phyloP scores from a whole-genome alignment of 1,140 invertebrate species.

The Chironomus striatipennis region DNA sequence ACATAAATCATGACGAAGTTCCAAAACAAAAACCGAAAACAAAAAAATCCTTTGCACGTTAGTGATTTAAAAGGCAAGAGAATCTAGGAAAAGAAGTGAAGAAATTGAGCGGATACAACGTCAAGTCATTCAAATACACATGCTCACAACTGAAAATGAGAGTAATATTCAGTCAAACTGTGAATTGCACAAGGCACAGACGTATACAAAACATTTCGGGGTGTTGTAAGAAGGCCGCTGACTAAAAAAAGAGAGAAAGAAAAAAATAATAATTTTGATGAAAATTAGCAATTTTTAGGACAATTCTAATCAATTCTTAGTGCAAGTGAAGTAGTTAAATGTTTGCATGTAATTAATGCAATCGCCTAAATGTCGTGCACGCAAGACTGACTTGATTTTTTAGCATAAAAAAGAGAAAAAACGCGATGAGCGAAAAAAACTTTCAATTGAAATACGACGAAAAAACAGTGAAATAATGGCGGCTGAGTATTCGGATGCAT shows the following conservation, averaged over 20 bases:
- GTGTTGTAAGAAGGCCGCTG: conserved; percentile 4
- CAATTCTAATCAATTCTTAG: conserved; percentile 10
- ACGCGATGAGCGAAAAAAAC: conserved; percentile 5
- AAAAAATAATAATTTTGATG: neutral
- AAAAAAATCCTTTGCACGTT: too few species aligned
- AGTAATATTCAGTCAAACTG: conserved; percentile 20
- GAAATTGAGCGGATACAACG: neutral
- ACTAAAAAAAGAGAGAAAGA: neutral
- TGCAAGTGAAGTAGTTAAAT: neutral
- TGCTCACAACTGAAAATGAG: conserved; percentile 4
- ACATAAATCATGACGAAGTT: neutral
- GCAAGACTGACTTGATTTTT: conserved; percentile 11
- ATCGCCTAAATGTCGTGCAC: neutral
- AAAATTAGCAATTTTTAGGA: neutral
- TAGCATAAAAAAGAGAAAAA: neutral
- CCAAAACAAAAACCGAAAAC: neutral
- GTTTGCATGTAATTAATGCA: neutral
- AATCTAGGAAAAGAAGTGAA: conserved; percentile 7
- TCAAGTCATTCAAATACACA: conserved; percentile 11
- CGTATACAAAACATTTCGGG: conserved; percentile 15
- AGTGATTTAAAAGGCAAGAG: neutral
- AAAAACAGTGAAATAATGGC: conserved; percentile 7
- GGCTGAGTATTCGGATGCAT: neutral
- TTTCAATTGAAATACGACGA: neutral
- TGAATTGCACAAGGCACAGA: conserved; percentile 22